phyloP scores from a whole-genome alignment of 2,113 vertebrate species.

The Zosterops pallidus region DNA sequence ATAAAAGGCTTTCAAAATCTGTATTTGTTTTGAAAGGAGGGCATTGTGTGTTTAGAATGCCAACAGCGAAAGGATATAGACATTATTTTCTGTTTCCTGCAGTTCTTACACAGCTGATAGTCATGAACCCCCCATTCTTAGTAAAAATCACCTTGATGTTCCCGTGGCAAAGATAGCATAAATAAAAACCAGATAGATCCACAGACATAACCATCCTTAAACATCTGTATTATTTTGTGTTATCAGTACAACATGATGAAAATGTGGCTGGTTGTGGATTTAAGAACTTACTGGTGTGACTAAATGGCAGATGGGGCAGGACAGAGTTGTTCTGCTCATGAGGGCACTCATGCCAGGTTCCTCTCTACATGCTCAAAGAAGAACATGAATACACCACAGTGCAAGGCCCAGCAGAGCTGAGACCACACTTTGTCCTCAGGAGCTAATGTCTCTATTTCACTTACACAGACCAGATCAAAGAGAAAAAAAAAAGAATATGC shows the following conservation, averaged over 20 bases:
- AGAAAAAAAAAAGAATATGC: neutral
- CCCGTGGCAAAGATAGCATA: neutral
- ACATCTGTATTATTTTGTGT: neutral
- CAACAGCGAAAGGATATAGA: neutral
- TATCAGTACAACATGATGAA: neutral
- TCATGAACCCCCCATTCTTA: neutral
- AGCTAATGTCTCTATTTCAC: neutral
- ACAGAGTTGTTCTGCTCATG: neutral
- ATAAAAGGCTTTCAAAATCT: neutral
- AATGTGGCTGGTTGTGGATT: neutral
- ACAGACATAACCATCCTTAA: neutral
- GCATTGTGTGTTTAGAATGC: neutral
- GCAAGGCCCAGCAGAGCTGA: neutral
- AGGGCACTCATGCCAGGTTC: neutral
- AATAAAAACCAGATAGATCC: neutral
- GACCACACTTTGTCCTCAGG: neutral
- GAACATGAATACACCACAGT: neutral
- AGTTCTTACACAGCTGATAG: neutral
- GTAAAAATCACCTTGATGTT: neutral
- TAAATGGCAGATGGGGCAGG: neutral
- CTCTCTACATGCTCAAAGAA: neutral
- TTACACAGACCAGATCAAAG: neutral
- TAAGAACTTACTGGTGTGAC: neutral
- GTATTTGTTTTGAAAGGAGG: neutral
- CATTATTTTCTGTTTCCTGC: neutral